These are phyloP conservation scores for Acanthopleura granulata DNA, from an alignment of 2,888 invertebrate genomes.

Conservation along the genomic window DNA sequence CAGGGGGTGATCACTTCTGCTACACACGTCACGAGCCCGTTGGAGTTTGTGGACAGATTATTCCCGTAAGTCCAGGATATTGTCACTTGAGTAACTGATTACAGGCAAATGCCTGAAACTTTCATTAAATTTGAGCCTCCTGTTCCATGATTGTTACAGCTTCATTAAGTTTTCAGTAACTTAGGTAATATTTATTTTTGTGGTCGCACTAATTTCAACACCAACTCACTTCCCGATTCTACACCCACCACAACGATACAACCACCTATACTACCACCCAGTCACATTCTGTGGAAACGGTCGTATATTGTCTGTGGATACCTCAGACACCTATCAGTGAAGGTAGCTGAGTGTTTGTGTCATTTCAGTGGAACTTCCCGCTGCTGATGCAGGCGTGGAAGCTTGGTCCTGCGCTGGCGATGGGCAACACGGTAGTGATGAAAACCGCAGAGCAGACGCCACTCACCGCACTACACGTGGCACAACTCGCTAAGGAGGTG, in stretches of 20 bases:
- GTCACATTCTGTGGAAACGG: too few species aligned
- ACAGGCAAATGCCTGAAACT: too few species aligned
- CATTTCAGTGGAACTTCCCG: slow-evolving; percentile 84
- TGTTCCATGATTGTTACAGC: too few species aligned
- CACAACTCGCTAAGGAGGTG: slow-evolving; percentile 82
- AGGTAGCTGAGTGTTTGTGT: neutral
- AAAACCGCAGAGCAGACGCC: slow-evolving; percentile 98
- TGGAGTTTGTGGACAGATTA: slow-evolving; percentile 77
- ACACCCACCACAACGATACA: too few species aligned
- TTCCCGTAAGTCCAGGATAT: slow-evolving; percentile 59
- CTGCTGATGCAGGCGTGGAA: slow-evolving; percentile 96
- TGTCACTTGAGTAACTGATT: neutral
- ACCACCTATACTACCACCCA: too few species aligned
- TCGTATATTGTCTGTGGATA: too few species aligned
- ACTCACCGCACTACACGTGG: slow-evolving; percentile 86
- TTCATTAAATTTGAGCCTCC: too few species aligned
- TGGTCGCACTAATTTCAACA: too few species aligned
- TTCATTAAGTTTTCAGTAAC: too few species aligned
- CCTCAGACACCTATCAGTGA: too few species aligned
- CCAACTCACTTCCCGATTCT: too few species aligned
- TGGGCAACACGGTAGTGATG: slow-evolving; percentile 83
- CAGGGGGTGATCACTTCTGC: slow-evolving; percentile 79
- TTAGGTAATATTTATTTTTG: too few species aligned
- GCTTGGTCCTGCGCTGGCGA: slow-evolving; percentile 78
- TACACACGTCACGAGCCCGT: slow-evolving; percentile 79